These are phyloP conservation scores for Hylaeus volcanicus DNA, from an alignment of 1,140 invertebrate species.

Conservation along the genomic window DNA sequence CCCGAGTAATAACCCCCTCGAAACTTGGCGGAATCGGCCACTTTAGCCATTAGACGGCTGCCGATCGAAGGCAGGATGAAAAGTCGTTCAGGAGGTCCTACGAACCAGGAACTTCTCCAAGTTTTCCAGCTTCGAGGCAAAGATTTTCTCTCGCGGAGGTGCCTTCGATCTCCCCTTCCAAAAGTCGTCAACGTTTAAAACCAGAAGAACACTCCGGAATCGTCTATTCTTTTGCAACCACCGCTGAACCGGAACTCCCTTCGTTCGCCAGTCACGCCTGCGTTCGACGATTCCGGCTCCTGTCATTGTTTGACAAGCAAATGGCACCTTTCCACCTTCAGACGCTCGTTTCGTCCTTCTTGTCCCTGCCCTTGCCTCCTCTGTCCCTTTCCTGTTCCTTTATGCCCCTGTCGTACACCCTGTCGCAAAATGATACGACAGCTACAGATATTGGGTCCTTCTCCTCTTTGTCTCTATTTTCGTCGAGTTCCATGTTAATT, in stretches of 20 bases:
- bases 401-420: too few relatives aligned
- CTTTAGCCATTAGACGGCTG: slow-evolving; percentile 26
- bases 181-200: slow-evolving; percentile 26
- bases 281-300: slow-evolving; percentile 1
- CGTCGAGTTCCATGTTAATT: too few relatives aligned
- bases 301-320: slow-evolving; percentile 17
- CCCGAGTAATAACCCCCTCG: slow-evolving; percentile 37
- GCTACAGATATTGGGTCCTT: too few relatives aligned
- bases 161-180: background rate
- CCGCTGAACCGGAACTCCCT: background rate
- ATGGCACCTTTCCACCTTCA: slow-evolving; percentile 8
- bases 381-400: background rate
- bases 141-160: slow-evolving; percentile 31
- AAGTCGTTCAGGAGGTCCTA: slow-evolving; percentile 41
- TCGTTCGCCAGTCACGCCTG: background rate
- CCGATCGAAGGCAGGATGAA: slow-evolving; percentile 45
- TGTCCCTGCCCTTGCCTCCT: background rate
- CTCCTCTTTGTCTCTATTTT: too few relatives aligned
- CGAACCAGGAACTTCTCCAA: slow-evolving; percentile 41
- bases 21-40: slow-evolving; percentile 39
- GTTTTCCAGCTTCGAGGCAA: slow-evolving; percentile 7
- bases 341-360: background rate
- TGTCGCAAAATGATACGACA: too few relatives aligned
- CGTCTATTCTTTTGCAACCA: background rate
- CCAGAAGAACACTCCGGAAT: background rate